Evolutionary conservation across 1,140 invertebrate genomes (phyloP).

Genomic region (Calephelis virginiensis): DNA sequence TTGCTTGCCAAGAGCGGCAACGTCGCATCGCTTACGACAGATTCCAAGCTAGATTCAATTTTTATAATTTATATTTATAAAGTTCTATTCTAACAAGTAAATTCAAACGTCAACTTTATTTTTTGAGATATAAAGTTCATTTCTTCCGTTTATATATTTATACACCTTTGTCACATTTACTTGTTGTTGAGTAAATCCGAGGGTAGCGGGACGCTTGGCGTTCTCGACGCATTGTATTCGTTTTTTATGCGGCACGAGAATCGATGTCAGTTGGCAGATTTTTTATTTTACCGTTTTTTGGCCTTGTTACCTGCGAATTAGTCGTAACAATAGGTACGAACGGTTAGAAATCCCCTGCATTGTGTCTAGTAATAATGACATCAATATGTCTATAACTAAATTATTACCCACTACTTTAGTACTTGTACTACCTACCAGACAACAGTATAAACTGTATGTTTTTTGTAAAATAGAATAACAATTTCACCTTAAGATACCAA

Average conservation of each 20-base stretch:
- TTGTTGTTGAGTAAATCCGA: constrained; percentile 34
- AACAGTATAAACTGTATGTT: too few relatives aligned
- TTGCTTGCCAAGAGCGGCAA: constrained; percentile 64
- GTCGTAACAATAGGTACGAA: constrained; percentile 32
- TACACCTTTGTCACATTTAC: constrained; percentile 46
- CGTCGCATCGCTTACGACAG: constrained; percentile 56
- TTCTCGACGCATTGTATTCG: constrained; percentile 66
- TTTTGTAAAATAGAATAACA: too few relatives aligned
- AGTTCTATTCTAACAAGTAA: constrained; percentile 38
- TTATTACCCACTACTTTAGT: too few relatives aligned
- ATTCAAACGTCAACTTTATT: constrained; percentile 34
- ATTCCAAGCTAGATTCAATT: constrained; percentile 67
- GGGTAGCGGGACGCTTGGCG: constrained; percentile 71
- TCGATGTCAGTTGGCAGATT: constrained; percentile 77
- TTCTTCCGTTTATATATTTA: neutral
- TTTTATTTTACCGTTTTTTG: constrained; percentile 77
- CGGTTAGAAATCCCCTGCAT: constrained; percentile 27
- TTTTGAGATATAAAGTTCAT: constrained; percentile 17
- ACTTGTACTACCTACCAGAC: too few relatives aligned
- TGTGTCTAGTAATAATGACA: neutral
- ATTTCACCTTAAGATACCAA: too few relatives aligned
- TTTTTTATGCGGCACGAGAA: constrained; percentile 70
- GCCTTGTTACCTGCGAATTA: constrained; percentile 59
- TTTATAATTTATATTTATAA: constrained; percentile 38
- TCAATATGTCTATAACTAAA: too few relatives aligned